Percentiles rank a stretch among this genome's conserved stretches.
phyloP scores from a whole-genome alignment of 2,888 invertebrate species.

The Eledona agricola region DNA sequence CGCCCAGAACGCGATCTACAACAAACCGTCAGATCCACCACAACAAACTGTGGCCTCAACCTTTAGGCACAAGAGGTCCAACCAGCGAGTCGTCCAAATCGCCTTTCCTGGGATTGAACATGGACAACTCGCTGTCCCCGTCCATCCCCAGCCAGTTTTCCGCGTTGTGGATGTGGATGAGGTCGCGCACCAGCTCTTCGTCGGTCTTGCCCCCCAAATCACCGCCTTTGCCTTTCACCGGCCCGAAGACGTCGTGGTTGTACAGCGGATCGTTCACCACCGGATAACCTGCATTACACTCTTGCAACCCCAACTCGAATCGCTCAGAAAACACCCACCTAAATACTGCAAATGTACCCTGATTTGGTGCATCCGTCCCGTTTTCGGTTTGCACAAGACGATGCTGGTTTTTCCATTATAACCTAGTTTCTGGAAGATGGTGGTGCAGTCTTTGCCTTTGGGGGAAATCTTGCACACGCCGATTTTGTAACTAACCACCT shows the following conservation, averaged over 20 bases:
- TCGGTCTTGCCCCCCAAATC: constrained; percentile 89
- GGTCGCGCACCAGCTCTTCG: constrained; percentile 86
- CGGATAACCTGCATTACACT: constrained; percentile 77
- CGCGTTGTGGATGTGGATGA: constrained; percentile 92
- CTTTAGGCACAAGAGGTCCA: constrained; percentile 59
- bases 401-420: constrained; percentile 91
- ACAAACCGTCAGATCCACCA: constrained; percentile 8
- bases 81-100: constrained; percentile 58
- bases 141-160: constrained; percentile 95
- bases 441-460: constrained; percentile 92
- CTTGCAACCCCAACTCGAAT: constrained; percentile 38
- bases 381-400: constrained; percentile 92
- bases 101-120: constrained; percentile 78
- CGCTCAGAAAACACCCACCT: constrained; percentile 67
- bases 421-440: constrained; percentile 89
- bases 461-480: constrained; percentile 94
- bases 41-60: constrained; percentile 41
- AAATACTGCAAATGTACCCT: constrained; percentile 97
- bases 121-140: constrained; percentile 82
- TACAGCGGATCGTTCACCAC: constrained; percentile 98
- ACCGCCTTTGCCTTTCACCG: constrained; percentile 88
- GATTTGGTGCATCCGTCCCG: constrained; percentile 99
- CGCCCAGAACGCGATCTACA: constrained; percentile 63
- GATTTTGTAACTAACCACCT: constrained; percentile 93
- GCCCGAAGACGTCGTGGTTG: constrained; percentile 96